A percentile compares a stretch with the other conserved stretches of the same genome.
phyloP scores from a whole-genome alignment of 2,797 vertebrate species.

The Rhinatrema bivittatum region DNA sequence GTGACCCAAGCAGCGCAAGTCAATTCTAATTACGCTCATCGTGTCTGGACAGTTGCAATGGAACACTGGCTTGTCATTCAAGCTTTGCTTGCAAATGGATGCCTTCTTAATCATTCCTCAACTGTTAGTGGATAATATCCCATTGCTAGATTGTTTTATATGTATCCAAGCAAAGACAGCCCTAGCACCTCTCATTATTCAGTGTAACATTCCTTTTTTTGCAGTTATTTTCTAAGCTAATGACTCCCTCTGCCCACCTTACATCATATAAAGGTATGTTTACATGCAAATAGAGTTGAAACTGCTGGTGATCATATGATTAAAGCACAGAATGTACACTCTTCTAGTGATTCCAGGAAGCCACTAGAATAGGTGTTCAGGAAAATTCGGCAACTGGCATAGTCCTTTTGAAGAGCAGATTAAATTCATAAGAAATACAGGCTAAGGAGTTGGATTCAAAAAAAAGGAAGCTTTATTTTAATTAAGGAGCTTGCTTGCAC shows the following conservation, averaged over 20 bases:
- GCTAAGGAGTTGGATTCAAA: conserved; percentile 21
- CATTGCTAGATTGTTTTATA: conserved; percentile 32
- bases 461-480: conserved; percentile 12
- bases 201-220: conserved; percentile 20
- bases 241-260: conserved; percentile 17
- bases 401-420: conserved; percentile 32
- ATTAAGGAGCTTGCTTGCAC: conserved; percentile 49
- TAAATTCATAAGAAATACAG: conserved; percentile 8
- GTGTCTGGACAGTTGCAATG: conserved; percentile 38
- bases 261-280: conserved; percentile 29
- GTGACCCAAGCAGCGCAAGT: conserved; percentile 74
- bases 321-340: background rate
- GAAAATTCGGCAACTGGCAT: conserved; percentile 7
- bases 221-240: conserved; percentile 15
- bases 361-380: conserved; percentile 31
- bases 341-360: conserved; percentile 4
- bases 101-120: conserved; percentile 49
- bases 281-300: conserved; percentile 27
- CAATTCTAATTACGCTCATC: conserved; percentile 60
- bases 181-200: conserved; percentile 26
- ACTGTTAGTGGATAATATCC: conserved; percentile 27
- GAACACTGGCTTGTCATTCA: conserved; percentile 41
- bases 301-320: conserved; percentile 10
- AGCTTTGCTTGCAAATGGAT: conserved; percentile 64
- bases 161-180: conserved; percentile 15